Conservation (phyloP, 2,113 vertebrate genomes). For the Chamaetylas fuelleborni region DNA sequence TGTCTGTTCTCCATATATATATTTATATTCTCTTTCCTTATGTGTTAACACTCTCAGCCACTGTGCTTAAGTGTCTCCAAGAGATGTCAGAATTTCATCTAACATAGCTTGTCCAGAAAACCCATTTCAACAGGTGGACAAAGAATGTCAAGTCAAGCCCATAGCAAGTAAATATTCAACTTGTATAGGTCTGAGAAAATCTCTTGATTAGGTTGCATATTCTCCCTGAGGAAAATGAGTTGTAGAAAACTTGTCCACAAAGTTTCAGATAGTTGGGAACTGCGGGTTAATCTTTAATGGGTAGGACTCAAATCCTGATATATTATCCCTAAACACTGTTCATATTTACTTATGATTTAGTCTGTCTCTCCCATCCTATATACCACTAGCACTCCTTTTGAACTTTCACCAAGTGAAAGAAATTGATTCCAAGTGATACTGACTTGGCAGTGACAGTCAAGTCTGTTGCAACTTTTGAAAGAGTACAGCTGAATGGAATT, state of each 20-base stretch:
- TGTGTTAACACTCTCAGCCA: background rate
- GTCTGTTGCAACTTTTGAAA: background rate
- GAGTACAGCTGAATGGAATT: background rate
- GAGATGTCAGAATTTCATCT: background rate
- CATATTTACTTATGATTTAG: background rate
- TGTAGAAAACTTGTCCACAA: background rate
- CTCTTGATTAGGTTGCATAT: background rate
- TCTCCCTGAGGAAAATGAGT: background rate
- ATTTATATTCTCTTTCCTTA: background rate
- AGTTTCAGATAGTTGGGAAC: background rate
- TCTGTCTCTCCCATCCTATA: background rate
- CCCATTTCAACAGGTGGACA: background rate
- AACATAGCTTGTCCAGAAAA: background rate
- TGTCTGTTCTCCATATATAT: background rate
- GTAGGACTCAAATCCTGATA: background rate
- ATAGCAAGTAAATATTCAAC: background rate
- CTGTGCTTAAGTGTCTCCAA: background rate
- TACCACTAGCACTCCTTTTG: background rate
- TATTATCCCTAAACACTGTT: background rate
- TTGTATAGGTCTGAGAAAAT: background rate
- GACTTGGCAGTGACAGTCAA: background rate
- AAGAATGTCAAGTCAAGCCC: background rate
- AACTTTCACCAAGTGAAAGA: background rate
- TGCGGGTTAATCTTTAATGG: background rate
- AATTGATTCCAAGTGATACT: background rate